Conservation (phyloP, 2,888 invertebrate genomes). For the Noctuana brunneofusca region DNA sequence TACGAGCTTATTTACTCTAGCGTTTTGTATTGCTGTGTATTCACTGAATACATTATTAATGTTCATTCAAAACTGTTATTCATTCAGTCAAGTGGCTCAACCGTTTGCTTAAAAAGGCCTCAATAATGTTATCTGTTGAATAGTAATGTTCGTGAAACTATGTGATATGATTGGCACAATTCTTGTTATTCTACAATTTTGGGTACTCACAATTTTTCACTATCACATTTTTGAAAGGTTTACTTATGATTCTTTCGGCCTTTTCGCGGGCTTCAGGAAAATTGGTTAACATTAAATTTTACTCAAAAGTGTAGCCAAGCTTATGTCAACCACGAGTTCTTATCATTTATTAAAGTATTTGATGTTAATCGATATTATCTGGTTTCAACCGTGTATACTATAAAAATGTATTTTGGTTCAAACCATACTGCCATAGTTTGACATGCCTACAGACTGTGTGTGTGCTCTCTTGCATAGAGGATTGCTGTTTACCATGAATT, state of each 20-base stretch:
- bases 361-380: background rate
- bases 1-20: constrained; percentile 76
- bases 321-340: background rate
- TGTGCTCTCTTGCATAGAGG: background rate
- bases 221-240: constrained; percentile 59
- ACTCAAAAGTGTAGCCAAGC: background rate
- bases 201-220: constrained; percentile 71
- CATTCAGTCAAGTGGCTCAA: background rate
- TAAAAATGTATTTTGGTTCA: background rate
- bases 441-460: background rate
- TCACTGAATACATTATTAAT: constrained; percentile 26
- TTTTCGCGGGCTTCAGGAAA: background rate
- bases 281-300: background rate
- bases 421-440: background rate
- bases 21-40: constrained; percentile 40
- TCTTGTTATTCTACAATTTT: constrained; percentile 67
- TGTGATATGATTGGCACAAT: constrained; percentile 45
- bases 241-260: background rate
- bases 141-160: constrained; percentile 19
- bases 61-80: background rate
- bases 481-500: too few species aligned
- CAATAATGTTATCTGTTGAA: constrained; percentile 28
- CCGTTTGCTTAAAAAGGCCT: constrained; percentile 7
- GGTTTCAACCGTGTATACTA: background rate
- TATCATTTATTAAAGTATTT: background rate